Evolutionary conservation across 1,140 invertebrate genomes (phyloP), one percentile per base, ranked within the genome.

Genomic region (Harpegnathos saltator): DNA sequence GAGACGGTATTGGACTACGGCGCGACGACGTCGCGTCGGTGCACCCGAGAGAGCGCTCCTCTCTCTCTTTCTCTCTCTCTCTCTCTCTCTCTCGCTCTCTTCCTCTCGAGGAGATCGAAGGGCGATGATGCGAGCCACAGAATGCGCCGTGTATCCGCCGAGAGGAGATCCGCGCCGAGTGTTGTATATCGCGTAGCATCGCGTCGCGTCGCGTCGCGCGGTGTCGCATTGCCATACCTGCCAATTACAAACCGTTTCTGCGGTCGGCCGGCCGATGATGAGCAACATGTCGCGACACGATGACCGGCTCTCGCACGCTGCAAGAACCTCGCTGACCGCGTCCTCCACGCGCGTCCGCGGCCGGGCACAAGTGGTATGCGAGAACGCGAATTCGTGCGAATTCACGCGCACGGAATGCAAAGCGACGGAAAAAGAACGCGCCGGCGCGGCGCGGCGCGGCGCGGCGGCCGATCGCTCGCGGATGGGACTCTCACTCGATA

Each of bases 171-270:
- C 65, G 71, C 85, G 66, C 78, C 68, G 75, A 83, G 69, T 84
- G 72, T 82, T n/a, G n/a, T n/a, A n/a, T n/a, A n/a, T n/a, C n/a
- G n/a, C n/a, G n/a, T n/a, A n/a, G n/a, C n/a, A 84, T 83, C 72
- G 72, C 74, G 58, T 84, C 81, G 66, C 62, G 54, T 81, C 81
- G 85, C 68, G 88, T 82, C 80, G 85, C 80, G 85, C 73, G 89
- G 89, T 91, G 86, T 91, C 91, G 69, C 85, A 88, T 91, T 91
- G 90, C 89, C 82, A 86, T 90, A 91, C 87, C 90, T 91, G 91
- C 85, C 89, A 91, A 91, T 91, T 90, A 90, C 89, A 85, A 91
- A 90, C 87, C 88, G 72, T 87, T 90, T 82, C 89, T 86, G 91
- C 86, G 87, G 86, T 88, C 69, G 77, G 56, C 84, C 84, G 52